Evolutionary conservation across 2,113 vertebrate genomes (phyloP).

Genomic region (Callocephalon fimbriatum): DNA sequence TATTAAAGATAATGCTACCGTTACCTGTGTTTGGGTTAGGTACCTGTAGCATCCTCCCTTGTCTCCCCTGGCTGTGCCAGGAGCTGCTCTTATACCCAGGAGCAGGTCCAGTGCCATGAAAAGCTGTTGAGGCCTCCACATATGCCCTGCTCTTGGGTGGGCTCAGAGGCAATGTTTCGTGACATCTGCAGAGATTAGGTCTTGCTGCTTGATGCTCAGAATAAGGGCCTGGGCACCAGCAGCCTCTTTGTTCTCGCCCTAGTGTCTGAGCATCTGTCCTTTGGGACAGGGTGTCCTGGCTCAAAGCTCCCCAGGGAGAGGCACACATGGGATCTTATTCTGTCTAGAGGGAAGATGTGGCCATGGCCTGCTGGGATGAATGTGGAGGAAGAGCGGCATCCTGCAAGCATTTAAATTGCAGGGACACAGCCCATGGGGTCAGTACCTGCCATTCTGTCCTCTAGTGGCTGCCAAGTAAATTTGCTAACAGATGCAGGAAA

Average conservation of each 20-base stretch:
- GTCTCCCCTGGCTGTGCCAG: background rate
- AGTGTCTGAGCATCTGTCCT: fast-evolving
- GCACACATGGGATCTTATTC: fast-evolving
- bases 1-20: background rate
- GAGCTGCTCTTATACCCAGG: background rate
- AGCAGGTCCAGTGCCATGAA: background rate
- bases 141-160: fast-evolving
- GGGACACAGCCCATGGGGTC: background rate
- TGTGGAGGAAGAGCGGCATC: background rate
- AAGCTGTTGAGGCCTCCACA: background rate
- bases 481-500: background rate
- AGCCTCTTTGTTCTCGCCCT: background rate
- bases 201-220: background rate
- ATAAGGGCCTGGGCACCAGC: background rate
- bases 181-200: background rate
- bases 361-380: background rate
- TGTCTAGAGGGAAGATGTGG: background rate
- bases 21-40: background rate
- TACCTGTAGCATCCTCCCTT: background rate
- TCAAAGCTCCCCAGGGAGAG: background rate
- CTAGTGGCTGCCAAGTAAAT: background rate
- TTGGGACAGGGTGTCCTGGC: background rate
- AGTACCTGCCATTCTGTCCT: background rate
- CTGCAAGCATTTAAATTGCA: background rate
- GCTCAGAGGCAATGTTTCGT: background rate